phyloP scores from a whole-genome alignment of 2,113 vertebrate genomes.

The Sinocyclocheilus maitianheensis region DNA sequence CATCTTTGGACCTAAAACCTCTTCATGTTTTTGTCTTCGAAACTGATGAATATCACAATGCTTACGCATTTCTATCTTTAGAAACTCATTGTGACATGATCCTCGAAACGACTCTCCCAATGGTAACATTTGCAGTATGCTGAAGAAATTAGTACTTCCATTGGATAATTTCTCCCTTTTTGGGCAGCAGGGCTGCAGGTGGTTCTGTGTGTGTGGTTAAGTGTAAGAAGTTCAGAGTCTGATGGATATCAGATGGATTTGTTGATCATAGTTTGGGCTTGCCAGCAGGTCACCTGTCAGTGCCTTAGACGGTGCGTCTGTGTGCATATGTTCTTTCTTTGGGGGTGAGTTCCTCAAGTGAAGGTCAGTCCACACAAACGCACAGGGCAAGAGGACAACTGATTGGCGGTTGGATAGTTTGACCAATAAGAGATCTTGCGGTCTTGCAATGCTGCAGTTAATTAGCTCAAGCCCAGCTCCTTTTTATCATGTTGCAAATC shows the following conservation, averaged over 20 bases:
- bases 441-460: slow-evolving; percentile 15
- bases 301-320: background rate
- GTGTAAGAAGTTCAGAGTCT: slow-evolving; percentile 21
- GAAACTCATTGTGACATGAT: background rate
- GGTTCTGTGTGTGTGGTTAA: slow-evolving; percentile 33
- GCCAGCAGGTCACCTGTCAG: slow-evolving; percentile 50
- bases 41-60: slow-evolving; percentile 9
- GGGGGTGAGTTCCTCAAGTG: background rate
- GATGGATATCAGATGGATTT: slow-evolving; percentile 54
- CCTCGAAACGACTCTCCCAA: background rate
- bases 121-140: background rate
- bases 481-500: slow-evolving; percentile 20
- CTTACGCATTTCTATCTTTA: slow-evolving; percentile 18
- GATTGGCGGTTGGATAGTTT: background rate
- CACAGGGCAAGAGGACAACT: background rate
- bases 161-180: background rate
- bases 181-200: slow-evolving; percentile 9
- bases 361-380: slow-evolving; percentile 1
- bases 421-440: background rate
- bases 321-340: slow-evolving; percentile 10
- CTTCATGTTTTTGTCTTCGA: background rate
- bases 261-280: background rate
- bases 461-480: slow-evolving; percentile 20
- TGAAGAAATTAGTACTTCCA: background rate
- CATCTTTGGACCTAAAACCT: slow-evolving; percentile 6